phyloP scores from a whole-genome alignment of 2,888 invertebrate species.

The Aleiodes testaceus region DNA sequence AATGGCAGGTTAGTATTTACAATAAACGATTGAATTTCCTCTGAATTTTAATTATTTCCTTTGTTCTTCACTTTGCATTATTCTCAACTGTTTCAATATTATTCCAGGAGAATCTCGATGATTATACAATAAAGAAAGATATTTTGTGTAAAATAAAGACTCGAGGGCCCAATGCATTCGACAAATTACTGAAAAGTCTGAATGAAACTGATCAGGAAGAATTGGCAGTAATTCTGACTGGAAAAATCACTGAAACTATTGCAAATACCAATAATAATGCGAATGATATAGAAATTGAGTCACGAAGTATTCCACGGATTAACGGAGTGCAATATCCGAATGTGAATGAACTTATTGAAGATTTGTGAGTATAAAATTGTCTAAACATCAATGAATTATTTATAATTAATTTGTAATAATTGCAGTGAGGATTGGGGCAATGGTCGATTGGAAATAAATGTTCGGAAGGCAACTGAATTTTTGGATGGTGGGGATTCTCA shows the following conservation, averaged over 20 bases:
- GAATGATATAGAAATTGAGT: slow-evolving; percentile 8
- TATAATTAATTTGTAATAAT: background rate
- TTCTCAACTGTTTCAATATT: background rate
- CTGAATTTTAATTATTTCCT: slow-evolving; percentile 3
- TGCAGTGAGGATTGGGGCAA: slow-evolving; percentile 23
- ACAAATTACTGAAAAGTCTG: slow-evolving; percentile 60
- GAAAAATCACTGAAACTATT: background rate
- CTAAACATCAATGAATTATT: background rate
- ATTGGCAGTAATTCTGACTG: slow-evolving; percentile 57
- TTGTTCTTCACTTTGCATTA: background rate
- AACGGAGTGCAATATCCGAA: background rate
- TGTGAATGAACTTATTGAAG: background rate
- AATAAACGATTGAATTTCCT: background rate
- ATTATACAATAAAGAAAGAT: slow-evolving; percentile 54
- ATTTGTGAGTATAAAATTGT: background rate
- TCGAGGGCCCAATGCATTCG: slow-evolving; percentile 66
- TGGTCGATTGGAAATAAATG: slow-evolving; percentile 58
- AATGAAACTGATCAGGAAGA: slow-evolving; percentile 58
- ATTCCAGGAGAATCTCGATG: slow-evolving; percentile 54
- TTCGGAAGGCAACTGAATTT: slow-evolving; percentile 62
- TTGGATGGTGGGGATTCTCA: slow-evolving; percentile 53
- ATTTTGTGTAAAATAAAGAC: slow-evolving; percentile 63
- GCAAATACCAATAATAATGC: slow-evolving; percentile 24
- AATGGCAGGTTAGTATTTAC: slow-evolving; percentile 61
- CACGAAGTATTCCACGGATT: background rate